These are phyloP conservation scores for Ondatra zibethicus DNA, from an alignment of 2,113 vertebrate species.

Conservation along the genomic window DNA sequence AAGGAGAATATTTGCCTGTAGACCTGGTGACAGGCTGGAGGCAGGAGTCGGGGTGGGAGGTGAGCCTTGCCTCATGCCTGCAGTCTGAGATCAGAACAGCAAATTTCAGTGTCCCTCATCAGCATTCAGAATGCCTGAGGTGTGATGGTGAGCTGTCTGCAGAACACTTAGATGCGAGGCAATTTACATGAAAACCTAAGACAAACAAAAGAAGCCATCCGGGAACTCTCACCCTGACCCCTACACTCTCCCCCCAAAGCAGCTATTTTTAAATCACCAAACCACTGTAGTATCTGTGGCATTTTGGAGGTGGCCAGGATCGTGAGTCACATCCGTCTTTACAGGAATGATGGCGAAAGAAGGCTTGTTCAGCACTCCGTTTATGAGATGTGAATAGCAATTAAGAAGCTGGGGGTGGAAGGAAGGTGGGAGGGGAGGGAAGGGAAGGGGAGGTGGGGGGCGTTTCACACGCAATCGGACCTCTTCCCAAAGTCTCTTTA, in stretches of 20 bases:
- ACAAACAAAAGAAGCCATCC: neutral
- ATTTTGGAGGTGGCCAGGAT: slow-evolving; percentile 33
- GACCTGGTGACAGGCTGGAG: neutral
- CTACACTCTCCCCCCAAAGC: neutral
- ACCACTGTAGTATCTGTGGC: slow-evolving; percentile 34
- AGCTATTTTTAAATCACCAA: slow-evolving; percentile 67
- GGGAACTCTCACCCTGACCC: neutral
- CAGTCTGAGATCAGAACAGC: neutral
- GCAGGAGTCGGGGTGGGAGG: accelerated
- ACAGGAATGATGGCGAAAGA: slow-evolving; percentile 75
- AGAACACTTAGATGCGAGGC: neutral
- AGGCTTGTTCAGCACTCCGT: slow-evolving; percentile 72
- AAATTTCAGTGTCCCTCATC: neutral
- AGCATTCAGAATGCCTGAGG: neutral
- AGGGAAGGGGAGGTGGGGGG: no score
- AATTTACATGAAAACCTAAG: neutral
- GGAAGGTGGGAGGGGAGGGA: neutral
- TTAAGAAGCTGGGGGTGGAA: neutral
- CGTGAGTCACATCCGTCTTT: slow-evolving; percentile 85
- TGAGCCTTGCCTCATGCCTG: neutral
- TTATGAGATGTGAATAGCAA: slow-evolving; percentile 64
- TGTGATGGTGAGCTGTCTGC: neutral
- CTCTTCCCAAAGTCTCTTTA: neutral
- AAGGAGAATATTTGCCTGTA: neutral
- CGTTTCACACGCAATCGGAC: neutral